Percentiles rank a stretch among this genome's conserved stretches.
These are phyloP conservation scores for Lycocerus yunnanus DNA, from an alignment of 2,888 invertebrate genomes.

Conservation along the genomic window DNA sequence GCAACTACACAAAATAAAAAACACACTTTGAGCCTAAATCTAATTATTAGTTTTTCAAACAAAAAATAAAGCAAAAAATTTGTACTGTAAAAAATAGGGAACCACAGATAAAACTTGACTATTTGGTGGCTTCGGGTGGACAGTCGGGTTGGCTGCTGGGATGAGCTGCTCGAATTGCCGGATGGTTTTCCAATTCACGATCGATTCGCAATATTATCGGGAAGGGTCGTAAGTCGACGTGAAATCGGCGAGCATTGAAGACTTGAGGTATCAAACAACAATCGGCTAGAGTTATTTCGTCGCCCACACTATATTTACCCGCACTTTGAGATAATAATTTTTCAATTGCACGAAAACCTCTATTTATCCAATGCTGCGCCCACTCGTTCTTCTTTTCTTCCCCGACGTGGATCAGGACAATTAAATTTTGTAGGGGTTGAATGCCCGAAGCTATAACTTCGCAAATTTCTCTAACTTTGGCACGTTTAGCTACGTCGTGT, in stretches of 20 bases:
- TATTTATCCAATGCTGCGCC: constrained; percentile 91
- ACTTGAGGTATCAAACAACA: constrained; percentile 95
- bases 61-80: neutral
- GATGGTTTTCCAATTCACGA: constrained; percentile 82
- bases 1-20: constrained; percentile 13
- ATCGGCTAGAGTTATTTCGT: constrained; percentile 92
- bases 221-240: constrained; percentile 87
- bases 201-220: constrained; percentile 89
- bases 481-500: constrained; percentile 83
- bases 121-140: constrained; percentile 85
- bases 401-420: constrained; percentile 84
- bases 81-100: neutral
- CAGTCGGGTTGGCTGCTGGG: constrained; percentile 94
- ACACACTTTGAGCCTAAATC: neutral
- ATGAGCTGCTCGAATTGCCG: constrained; percentile 89
- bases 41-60: neutral
- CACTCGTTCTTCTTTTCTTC: constrained; percentile 90
- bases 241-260: constrained; percentile 92
- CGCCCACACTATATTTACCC: constrained; percentile 92
- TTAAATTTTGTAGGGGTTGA: constrained; percentile 93
- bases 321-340: constrained; percentile 80
- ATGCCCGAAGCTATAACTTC: constrained; percentile 92
- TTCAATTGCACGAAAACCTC: constrained; percentile 90
- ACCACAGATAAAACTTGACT: constrained; percentile 48
- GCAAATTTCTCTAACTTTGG: constrained; percentile 86